Base-by-base conservation (phyloP, 2,113 vertebrate species). In the Spermophilus dauricus region DNA sequence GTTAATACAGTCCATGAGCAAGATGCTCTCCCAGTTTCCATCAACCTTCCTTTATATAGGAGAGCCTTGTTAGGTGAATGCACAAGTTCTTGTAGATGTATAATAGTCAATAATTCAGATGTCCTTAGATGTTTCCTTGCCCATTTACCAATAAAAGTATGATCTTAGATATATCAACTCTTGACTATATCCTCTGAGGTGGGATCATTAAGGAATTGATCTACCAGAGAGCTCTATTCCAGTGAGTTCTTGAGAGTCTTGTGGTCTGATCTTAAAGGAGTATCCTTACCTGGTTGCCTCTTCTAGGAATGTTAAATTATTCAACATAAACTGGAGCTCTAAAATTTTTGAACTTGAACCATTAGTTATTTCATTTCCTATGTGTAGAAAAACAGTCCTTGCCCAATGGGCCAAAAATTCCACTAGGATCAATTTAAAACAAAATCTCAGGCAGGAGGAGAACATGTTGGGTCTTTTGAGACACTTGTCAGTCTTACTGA, bases 291-390 rank as follows among this genome's bases (percentile, higher is more conserved):
- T 91, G 37, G 5, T 82, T 13, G 1, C 26, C 32, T 87, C 39
- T 58, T 91, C 65, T 96, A 86, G 17, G 16, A 82, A 81, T 61
- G 3, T 72, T 32, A 80, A 37, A 94, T 90, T 34, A 92, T 81
- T 94, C 93, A 94, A 69, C 73, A 22, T 63, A 70, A 92, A 80
- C 13, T 13, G 42, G 56, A 76, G 4, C 69, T 81, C 53, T 82
- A 80, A 75, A 26, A 58, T 24, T 87, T 56, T 80, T 90, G 70
- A 16, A 83, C 28, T 86, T 78, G 48, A 83, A 73, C 32, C 56
- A 70, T 32, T 53, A 48, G 20, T 53, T 65, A 87, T 11, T 85
- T 88, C 7, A 39, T 89, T 89, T 10, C 73, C 73, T 93, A 77
- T 22, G 18, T 28, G 2, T 16, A 56, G 73, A 85, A 72, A 24